These are phyloP conservation scores for Lochmaea crataegi DNA, from an alignment of 2,888 invertebrate species.

Conservation along the genomic window DNA sequence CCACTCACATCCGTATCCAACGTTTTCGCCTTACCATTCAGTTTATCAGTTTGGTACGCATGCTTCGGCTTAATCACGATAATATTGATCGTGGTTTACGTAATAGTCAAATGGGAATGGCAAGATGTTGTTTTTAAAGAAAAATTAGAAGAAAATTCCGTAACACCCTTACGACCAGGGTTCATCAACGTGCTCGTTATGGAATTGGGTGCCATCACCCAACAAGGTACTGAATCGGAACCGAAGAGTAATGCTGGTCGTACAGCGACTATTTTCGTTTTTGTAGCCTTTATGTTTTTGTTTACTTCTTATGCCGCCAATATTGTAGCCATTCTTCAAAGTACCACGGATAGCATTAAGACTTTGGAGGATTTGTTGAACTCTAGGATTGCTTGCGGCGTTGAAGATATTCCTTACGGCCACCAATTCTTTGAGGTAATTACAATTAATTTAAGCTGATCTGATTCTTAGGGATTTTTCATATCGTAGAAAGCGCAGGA, in stretches of 20 bases:
- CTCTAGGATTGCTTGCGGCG: conserved; percentile 73
- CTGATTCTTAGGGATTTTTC: not conserved
- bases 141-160: conserved; percentile 24
- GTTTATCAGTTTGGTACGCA: conserved; percentile 72
- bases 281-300: conserved; percentile 68
- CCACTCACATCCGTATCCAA: conserved; percentile 74
- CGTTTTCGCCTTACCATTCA: conserved; percentile 75
- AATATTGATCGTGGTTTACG: conserved; percentile 52
- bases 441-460: not conserved
- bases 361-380: conserved; percentile 68
- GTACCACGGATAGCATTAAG: conserved; percentile 70
- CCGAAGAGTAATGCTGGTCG: conserved; percentile 66
- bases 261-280: conserved; percentile 56
- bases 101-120: conserved; percentile 59
- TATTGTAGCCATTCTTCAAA: conserved; percentile 75
- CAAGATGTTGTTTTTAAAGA: conserved; percentile 48
- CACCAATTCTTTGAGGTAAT: conserved; percentile 74
- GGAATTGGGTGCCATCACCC: conserved; percentile 66
- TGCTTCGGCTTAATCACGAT: conserved; percentile 66
- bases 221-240: conserved; percentile 65
- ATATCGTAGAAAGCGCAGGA: conserved; percentile 71
- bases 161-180: conserved; percentile 47
- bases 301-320: conserved; percentile 77
- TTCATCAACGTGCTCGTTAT: conserved; percentile 59
- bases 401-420: conserved; percentile 69